Evolutionary conservation across 2,888 invertebrate genomes (phyloP).

Genomic region (Cetonia aurata): DNA sequence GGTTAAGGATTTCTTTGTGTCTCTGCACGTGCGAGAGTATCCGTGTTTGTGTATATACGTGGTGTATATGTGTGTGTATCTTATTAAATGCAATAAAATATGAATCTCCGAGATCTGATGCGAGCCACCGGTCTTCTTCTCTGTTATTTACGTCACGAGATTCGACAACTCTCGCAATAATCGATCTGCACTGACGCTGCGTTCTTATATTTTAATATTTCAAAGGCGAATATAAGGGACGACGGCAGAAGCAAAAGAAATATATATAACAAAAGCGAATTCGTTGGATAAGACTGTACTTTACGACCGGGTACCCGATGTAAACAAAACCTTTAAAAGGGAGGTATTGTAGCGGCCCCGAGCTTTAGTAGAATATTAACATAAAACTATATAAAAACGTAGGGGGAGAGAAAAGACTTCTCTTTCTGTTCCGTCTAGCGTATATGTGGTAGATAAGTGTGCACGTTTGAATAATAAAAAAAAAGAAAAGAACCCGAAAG

Average conservation of each 20-base stretch:
- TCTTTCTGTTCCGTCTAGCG: not conserved
- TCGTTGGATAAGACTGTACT: conserved; percentile 27
- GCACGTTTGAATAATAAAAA: conserved; percentile 15
- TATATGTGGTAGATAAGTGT: conserved; percentile 1
- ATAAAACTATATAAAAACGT: conserved; percentile 22
- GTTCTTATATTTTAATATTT: conserved; percentile 10
- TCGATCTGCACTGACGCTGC: conserved; percentile 20
- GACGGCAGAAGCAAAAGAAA: not conserved
- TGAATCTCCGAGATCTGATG: conserved; percentile 1
- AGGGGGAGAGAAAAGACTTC: conserved; percentile 17
- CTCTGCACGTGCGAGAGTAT: not conserved
- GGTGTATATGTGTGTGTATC: conserved; percentile 27
- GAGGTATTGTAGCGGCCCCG: not conserved
- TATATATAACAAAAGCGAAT: conserved; percentile 28
- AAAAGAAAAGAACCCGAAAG: conserved; percentile 12
- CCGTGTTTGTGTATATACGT: conserved; percentile 3
- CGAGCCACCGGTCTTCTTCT: not conserved
- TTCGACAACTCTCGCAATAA: conserved; percentile 9
- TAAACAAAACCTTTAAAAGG: conserved; percentile 33
- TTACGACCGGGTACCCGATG: conserved; percentile 4
- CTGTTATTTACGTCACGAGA: conserved; percentile 22
- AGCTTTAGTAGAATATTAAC: conserved; percentile 13
- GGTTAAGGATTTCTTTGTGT: conserved; percentile 41
- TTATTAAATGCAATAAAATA: conserved; percentile 37
- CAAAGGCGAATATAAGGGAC: conserved; percentile 1